Evolutionary conservation across 2,888 invertebrate genomes (phyloP), one percentile per base, ranked within the genome.

Genomic region (Andrena bicolor): DNA sequence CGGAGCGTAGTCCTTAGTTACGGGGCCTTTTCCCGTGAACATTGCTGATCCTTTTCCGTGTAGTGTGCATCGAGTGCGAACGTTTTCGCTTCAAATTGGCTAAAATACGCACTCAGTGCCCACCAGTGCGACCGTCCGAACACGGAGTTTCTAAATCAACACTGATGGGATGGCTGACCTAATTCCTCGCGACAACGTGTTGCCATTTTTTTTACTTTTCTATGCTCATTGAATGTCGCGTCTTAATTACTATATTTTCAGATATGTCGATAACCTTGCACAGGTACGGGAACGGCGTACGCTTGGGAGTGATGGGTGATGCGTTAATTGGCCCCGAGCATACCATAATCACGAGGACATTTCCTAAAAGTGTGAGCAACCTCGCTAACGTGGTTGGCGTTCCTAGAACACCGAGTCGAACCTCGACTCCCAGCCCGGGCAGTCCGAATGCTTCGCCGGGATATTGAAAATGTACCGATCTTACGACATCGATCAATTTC

Each of bases 241-340:
- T 63, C 1, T 41, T 70, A 2, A 58, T 68, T 84, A 16, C 5
- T 41, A 16, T 41, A 70, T 78, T 94, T 94, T 13, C 93, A 97
- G 97, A 96, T 92, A 95, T 97, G 94, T 97, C 97, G 0, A 93
- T 97, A 81, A 96, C 97, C 65, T 94, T 97, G 68, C 96, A 97
- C 88, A 96, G 96, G 90, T 96, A 97, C 91, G 96, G 95, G 0
- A 95, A 95, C 86, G 95, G 95, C 1, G 95, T 97, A 1, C 95
- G 96, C 1, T 93, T 97, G 6, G 96, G 96, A 1, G 96, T 97
- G 7, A 97, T 97, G 96, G 95, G 96, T 0, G 97, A 97, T 91
- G 96, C 96, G 0, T 95, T 96, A 16, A 94, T 97, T n/a, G 95
- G 95, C 0, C 97, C 97, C 0, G 95, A 95, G 23, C 97, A 97